Conservation (phyloP, 2,113 vertebrate genomes). For the Xenopus tropicalis region DNA sequence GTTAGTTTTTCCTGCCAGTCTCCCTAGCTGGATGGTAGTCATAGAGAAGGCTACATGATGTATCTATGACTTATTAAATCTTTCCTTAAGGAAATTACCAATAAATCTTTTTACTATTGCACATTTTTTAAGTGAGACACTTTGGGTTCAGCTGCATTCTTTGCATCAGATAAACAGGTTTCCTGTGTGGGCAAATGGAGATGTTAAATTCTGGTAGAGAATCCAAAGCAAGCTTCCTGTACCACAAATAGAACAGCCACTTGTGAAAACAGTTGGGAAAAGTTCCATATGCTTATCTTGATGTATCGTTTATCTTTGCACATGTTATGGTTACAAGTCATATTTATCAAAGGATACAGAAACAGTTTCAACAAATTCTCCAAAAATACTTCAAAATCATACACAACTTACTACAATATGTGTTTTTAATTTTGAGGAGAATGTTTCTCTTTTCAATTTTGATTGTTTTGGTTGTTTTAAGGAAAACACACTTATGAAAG, state of each 20-base stretch:
- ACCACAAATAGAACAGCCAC: constrained; percentile 1
- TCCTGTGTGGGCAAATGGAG: not conserved
- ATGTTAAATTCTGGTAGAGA: not conserved
- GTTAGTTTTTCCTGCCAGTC: too few species aligned
- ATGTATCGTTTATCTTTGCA: not conserved
- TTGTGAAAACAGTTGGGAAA: not conserved
- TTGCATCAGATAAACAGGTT: not conserved
- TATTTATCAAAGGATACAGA: too few species aligned
- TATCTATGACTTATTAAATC: not conserved
- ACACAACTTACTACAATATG: too few species aligned
- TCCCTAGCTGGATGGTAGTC: not conserved
- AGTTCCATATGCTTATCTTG: not conserved
- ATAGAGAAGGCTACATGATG: not conserved
- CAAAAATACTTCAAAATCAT: too few species aligned
- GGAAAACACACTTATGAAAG: too few species aligned
- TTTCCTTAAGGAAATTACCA: constrained; percentile 1
- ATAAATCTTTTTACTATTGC: not conserved
- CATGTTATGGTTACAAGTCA: too few species aligned
- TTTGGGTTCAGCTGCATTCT: not conserved
- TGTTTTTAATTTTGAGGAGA: too few species aligned
- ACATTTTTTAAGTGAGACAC: not conserved
- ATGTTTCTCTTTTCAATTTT: too few species aligned
- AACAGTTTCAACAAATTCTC: too few species aligned
- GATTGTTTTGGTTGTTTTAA: too few species aligned
- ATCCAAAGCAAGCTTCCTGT: not conserved